Base-by-base conservation (phyloP, 2,888 invertebrate species). In the Abrostola triplasia region DNA sequence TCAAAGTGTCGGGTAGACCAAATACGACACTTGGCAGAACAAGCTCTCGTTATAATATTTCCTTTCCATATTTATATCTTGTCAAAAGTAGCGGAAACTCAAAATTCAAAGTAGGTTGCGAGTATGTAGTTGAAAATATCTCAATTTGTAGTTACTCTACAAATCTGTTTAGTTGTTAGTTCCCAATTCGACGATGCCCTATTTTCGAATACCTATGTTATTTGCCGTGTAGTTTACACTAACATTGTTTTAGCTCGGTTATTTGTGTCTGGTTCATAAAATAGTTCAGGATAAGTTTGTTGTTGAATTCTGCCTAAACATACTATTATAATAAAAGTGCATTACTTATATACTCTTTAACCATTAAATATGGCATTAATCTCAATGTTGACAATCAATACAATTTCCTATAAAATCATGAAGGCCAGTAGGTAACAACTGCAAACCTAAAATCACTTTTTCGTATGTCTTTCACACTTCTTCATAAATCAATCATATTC, bases 401-500 rank as follows among this genome's bases (percentile, higher is more conserved):
- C 24, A 24, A 24, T 24, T 24, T 4, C 24, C 24, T 24, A 24
- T 4, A 24, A 24, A 24, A 24, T 24, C 24, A 24, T 24, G 24
- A 2, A 24, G 24, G 1, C 1, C 24, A 24, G 24, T 24, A 24
- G 24, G 1, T 24, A n/a, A n/a, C 4, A 24, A 24, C 1, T 24
- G 4, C 24, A 1, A 24, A 24, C 24, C 24, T 24, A 24, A 24
- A 24, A 1, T 24, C 24, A 24, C 24, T 24, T 24, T 4, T 24
- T 24, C 24, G 24, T 24, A 24, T 24, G 24, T 24, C 24, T 24
- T 24, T 24, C 24, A 24, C 4, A 24, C 24, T 24, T 24, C 4
- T 24, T 24, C 24, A 24, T 24, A 24, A 24, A 12, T 6, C 47
- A 24, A 49, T 73, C 74, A 73, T 83, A 80, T 72, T 68, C 73